Evolutionary conservation across 2,113 vertebrate genomes (phyloP).

Genomic region (Lepisosteus osseus): DNA sequence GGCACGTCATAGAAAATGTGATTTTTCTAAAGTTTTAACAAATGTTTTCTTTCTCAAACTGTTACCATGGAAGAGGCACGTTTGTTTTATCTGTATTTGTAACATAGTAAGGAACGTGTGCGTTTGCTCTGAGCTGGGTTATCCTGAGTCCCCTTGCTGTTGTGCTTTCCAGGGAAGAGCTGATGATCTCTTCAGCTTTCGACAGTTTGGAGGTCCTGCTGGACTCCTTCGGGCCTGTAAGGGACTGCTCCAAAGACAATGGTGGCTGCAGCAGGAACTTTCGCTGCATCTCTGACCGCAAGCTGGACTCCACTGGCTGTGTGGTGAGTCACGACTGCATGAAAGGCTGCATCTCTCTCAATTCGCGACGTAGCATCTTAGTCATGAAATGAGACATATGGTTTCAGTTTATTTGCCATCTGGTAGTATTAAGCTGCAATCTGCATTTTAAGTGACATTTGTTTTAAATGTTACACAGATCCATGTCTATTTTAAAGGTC

Average conservation of each 20-base stretch:
- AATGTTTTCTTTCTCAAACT: no score
- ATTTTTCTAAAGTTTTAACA: no score
- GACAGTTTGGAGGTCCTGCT: constrained; percentile 95
- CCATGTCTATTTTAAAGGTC: neutral
- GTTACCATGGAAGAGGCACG: no score
- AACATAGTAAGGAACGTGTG: no score
- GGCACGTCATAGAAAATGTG: no score
- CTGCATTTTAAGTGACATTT: neutral
- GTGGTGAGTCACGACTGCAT: constrained; percentile 72
- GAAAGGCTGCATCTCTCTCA: constrained; percentile 1
- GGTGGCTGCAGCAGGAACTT: constrained; percentile 97
- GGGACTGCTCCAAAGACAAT: constrained; percentile 92
- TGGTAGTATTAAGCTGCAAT: constrained; percentile 21
- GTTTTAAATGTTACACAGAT: neutral
- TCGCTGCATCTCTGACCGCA: constrained; percentile 92
- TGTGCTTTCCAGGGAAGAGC: constrained; percentile 78
- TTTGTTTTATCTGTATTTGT: no score
- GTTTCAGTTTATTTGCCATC: constrained; percentile 57
- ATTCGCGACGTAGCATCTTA: constrained; percentile 1
- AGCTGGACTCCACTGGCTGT: constrained; percentile 91
- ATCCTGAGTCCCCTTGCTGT: neutral
- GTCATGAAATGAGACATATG: constrained; percentile 48
- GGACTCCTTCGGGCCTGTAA: constrained; percentile 92
- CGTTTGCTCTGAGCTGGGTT: no score
- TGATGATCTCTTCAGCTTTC: constrained; percentile 97